Percentiles rank a stretch among this genome's conserved stretches.
Conservation (phyloP, 2,797 vertebrate genomes). For the Scolopax bukidnonensis region DNA sequence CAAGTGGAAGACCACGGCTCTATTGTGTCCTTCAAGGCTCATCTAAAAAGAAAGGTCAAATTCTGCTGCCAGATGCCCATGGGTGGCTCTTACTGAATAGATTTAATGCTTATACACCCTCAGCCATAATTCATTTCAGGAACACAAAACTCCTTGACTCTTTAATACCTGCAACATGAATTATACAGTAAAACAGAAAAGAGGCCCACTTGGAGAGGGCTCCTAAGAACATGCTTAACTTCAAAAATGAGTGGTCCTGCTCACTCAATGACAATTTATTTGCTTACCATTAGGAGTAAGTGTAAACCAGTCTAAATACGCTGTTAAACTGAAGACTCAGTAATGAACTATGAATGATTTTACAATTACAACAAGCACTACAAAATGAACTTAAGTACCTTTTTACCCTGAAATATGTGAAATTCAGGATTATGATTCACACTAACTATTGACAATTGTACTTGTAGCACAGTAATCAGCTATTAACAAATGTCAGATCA, state of each 20-base stretch:
- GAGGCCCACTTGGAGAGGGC: neutral
- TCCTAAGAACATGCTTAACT: neutral
- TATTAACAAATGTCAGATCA: neutral
- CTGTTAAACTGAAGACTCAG: neutral
- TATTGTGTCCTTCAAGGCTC: neutral
- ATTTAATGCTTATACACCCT: neutral
- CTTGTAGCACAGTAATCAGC: neutral
- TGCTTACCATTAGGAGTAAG: neutral
- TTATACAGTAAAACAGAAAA: neutral
- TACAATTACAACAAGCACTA: neutral
- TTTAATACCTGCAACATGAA: neutral
- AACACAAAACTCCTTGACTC: neutral
- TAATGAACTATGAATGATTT: neutral
- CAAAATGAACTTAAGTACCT: neutral
- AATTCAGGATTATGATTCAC: neutral
- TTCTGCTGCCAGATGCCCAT: constrained; percentile 8
- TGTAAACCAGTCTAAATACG: neutral
- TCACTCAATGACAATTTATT: neutral
- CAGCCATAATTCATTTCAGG: neutral
- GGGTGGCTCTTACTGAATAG: neutral
- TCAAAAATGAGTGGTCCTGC: neutral
- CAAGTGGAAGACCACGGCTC: neutral
- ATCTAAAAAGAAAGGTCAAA: constrained; percentile 14
- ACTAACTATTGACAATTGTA: neutral
- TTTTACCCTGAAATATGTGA: neutral